These are phyloP conservation scores for Columba janthina DNA, from an alignment of 2,113 vertebrate genomes.

Conservation along the genomic window DNA sequence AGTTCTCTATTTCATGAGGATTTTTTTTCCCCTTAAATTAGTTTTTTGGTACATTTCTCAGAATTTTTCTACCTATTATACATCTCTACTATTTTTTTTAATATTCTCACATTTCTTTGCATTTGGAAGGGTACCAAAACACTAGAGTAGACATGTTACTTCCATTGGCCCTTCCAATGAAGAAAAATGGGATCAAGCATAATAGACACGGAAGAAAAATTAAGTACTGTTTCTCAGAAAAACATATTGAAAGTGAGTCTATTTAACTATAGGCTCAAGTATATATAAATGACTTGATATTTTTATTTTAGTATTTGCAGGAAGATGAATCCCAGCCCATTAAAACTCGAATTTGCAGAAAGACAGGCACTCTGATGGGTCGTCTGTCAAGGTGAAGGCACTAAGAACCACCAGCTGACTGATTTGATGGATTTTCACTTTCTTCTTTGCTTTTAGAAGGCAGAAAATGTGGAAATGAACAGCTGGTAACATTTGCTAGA, in stretches of 20 bases:
- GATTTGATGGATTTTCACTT: constrained; percentile 48
- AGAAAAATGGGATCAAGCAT: background rate
- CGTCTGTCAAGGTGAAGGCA: constrained; percentile 55
- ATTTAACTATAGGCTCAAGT: background rate
- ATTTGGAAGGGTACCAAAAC: background rate
- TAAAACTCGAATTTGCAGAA: constrained; percentile 39
- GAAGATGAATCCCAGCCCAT: constrained; percentile 50
- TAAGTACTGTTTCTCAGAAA: background rate
- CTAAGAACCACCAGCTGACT: constrained; percentile 16
- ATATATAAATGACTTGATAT: background rate
- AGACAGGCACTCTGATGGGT: constrained; percentile 14
- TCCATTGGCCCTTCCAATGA: background rate
- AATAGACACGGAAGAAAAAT: background rate
- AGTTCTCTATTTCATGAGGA: background rate
- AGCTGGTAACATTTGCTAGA: constrained; percentile 67
- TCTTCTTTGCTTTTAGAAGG: constrained; percentile 27
- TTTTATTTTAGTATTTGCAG: constrained; percentile 38
- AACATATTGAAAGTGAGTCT: background rate
- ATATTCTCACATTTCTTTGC: background rate
- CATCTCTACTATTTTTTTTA: background rate
- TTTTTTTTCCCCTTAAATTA: background rate
- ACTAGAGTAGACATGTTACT: background rate
- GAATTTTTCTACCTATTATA: background rate
- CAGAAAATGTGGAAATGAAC: constrained; percentile 54
- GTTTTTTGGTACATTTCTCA: background rate